Conservation (phyloP, 2,888 invertebrate genomes). For the Glaucopsyche alexis region DNA sequence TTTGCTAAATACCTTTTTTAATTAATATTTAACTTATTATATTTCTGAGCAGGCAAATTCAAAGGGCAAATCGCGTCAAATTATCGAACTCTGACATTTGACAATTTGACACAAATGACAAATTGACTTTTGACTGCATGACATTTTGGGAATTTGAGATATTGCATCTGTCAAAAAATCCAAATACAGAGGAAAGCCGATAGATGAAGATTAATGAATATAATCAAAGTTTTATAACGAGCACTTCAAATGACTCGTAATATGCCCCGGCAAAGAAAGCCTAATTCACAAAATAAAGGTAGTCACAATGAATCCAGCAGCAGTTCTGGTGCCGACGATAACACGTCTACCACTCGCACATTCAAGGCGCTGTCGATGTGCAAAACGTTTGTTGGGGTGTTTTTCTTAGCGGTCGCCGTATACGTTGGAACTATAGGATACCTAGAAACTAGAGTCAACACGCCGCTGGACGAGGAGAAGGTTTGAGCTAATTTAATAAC, state of each 20-base stretch:
- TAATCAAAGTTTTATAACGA: background rate
- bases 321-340: constrained; percentile 55
- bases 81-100: too few species aligned
- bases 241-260: constrained; percentile 35
- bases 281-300: constrained; percentile 49
- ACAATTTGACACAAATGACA: background rate
- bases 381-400: constrained; percentile 81
- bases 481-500: constrained; percentile 56
- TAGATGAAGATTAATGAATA: background rate
- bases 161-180: background rate
- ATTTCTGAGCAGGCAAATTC: background rate
- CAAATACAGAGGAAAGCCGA: constrained; percentile 9
- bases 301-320: constrained; percentile 57
- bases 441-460: constrained; percentile 92
- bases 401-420: constrained; percentile 84
- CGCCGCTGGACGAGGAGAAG: constrained; percentile 89
- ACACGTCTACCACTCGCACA: constrained; percentile 44
- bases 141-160: background rate
- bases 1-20: background rate
- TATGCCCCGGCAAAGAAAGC: constrained; percentile 65
- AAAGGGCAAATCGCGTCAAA: too few species aligned
- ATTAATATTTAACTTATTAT: too few species aligned
- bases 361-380: constrained; percentile 65
- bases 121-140: background rate
- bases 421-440: constrained; percentile 90